Evolutionary conservation across 2,113 vertebrate species (phyloP).

Genomic region (Hippocampus barbouri): DNA sequence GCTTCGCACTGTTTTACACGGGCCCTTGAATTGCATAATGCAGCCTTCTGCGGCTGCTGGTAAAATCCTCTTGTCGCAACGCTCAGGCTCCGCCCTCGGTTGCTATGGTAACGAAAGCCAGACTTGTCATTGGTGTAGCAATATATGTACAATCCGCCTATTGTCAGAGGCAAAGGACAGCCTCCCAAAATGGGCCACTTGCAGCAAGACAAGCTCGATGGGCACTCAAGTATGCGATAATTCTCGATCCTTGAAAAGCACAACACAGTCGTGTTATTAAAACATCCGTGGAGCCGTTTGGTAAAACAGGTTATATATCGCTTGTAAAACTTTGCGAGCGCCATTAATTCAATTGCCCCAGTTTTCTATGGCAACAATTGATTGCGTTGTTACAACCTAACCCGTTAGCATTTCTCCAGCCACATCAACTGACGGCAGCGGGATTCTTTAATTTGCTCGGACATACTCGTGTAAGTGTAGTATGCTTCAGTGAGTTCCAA

Average conservation of each 20-base stretch:
- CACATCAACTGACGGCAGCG: background rate
- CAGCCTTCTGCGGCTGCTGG: too few relatives aligned
- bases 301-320: background rate
- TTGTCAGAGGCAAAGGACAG: too few relatives aligned
- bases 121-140: too few relatives aligned
- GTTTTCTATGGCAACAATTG: background rate
- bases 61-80: too few relatives aligned
- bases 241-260: background rate
- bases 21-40: too few relatives aligned
- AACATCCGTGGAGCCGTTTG: background rate
- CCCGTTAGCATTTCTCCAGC: background rate
- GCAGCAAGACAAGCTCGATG: background rate
- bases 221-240: background rate
- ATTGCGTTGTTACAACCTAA: background rate
- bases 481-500: slow-evolving; percentile 4
- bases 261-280: background rate
- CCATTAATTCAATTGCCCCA: background rate
- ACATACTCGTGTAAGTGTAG: background rate
- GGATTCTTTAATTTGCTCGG: background rate
- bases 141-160: too few relatives aligned
- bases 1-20: too few relatives aligned
- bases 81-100: too few relatives aligned
- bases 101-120: too few relatives aligned
- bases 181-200: too few relatives aligned
- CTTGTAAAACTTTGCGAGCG: background rate